phyloP scores from a whole-genome alignment of 2,888 invertebrate genomes.

The Anodontia alba region DNA sequence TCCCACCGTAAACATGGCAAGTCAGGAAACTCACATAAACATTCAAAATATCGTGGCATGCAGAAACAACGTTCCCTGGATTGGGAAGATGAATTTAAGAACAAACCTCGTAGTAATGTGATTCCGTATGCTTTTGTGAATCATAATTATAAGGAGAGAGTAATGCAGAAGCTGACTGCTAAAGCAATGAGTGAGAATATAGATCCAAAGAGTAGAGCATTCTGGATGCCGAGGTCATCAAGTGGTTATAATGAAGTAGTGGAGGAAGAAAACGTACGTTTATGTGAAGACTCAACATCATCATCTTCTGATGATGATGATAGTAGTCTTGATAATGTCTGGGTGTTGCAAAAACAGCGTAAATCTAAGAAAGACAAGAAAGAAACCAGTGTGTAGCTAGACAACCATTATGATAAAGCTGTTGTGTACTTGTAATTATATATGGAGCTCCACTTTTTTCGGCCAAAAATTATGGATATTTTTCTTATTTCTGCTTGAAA shows the following conservation, averaged over 20 bases:
- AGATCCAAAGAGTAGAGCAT: conserved; percentile 67
- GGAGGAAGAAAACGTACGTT: conserved; percentile 50
- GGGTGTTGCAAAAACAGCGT: conserved; percentile 77
- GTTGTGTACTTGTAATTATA: not conserved
- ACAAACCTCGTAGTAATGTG: conserved; percentile 67
- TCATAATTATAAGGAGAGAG: conserved; percentile 79
- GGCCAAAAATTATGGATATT: not conserved
- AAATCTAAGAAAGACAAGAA: conserved; percentile 76
- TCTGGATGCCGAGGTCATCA: conserved; percentile 78
- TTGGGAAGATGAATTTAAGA: conserved; percentile 80
- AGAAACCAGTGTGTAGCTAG: conserved; percentile 83
- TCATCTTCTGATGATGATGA: conserved; percentile 72
- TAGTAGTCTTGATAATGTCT: conserved; percentile 77
- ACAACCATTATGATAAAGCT: no score
- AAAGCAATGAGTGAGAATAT: conserved; percentile 70
- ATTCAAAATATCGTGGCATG: conserved; percentile 68
- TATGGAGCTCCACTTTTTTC: no score
- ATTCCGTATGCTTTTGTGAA: conserved; percentile 81
- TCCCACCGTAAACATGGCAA: conserved; percentile 65
- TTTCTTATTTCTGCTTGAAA: not conserved
- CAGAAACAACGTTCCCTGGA: conserved; percentile 76
- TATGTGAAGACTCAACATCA: conserved; percentile 76
- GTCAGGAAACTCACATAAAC: conserved; percentile 65
- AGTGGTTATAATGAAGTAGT: conserved; percentile 71
- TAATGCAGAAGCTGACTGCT: conserved; percentile 77